These are phyloP conservation scores for Pollenia amentaria DNA, from an alignment of 2,888 invertebrate species.

Conservation along the genomic window DNA sequence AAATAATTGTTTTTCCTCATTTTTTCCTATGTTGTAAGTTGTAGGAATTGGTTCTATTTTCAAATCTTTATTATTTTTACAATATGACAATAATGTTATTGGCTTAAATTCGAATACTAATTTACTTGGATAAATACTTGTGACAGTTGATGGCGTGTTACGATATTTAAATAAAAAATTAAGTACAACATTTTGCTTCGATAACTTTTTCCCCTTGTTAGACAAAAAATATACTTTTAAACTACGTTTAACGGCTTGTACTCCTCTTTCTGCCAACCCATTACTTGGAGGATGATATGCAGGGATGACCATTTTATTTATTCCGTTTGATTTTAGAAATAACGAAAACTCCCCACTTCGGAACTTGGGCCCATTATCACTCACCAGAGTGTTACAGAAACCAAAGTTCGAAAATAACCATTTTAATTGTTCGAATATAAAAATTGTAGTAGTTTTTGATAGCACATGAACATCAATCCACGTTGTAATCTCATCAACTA, in stretches of 20 bases:
- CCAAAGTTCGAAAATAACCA: conserved; percentile 10
- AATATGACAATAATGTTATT: conserved; percentile 20
- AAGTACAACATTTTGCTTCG: conserved; percentile 19
- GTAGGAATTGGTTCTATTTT: background rate
- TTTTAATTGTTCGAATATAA: conserved; percentile 39
- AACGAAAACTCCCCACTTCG: conserved; percentile 5
- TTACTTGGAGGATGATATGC: too few relatives aligned
- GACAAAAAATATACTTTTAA: conserved; percentile 31
- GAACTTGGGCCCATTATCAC: conserved; percentile 14
- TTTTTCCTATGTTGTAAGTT: background rate
- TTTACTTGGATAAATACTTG: conserved; percentile 35
- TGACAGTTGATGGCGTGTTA: too few relatives aligned
- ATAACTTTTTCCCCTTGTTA: background rate
- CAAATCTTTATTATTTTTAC: background rate
- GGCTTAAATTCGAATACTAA: conserved; percentile 15
- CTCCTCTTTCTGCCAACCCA: conserved; percentile 44
- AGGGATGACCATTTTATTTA: conserved; percentile 30
- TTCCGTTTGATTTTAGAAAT: conserved; percentile 23
- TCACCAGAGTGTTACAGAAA: conserved; percentile 9
- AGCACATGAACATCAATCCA: conserved; percentile 33
- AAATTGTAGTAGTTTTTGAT: conserved; percentile 9
- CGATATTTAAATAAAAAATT: conserved; percentile 41
- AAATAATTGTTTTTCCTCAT: conserved; percentile 21
- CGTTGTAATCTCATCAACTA: conserved; percentile 33
- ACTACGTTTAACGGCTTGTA: conserved; percentile 33